Evolutionary conservation across 2,888 invertebrate species (phyloP).

Genomic region (Anthoptus insignis): DNA sequence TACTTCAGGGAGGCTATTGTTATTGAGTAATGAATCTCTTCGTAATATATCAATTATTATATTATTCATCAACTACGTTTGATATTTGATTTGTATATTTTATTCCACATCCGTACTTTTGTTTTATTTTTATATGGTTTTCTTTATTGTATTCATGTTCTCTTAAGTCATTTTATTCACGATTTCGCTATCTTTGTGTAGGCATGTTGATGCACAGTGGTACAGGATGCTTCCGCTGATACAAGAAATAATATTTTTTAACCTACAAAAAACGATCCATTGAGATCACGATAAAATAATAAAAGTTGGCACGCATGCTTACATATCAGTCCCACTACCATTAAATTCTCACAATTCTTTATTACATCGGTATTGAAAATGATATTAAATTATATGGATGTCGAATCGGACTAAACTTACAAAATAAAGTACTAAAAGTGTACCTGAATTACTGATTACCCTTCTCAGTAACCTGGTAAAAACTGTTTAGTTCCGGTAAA

Average conservation of each 20-base stretch:
- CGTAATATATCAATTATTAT: conserved; percentile 79
- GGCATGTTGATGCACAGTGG: conserved; percentile 76
- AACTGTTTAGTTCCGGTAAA: neutral
- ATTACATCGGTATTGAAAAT: conserved; percentile 18
- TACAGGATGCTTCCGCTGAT: conserved; percentile 66
- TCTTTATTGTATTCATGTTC: conserved; percentile 57
- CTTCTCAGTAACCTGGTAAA: conserved; percentile 3
- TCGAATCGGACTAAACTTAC: neutral
- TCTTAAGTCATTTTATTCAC: conserved; percentile 60
- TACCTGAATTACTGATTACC: conserved; percentile 28
- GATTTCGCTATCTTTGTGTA: conserved; percentile 66
- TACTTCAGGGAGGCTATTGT: conserved; percentile 99
- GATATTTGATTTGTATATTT: conserved; percentile 72
- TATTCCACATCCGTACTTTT: conserved; percentile 68
- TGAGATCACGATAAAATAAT: neutral
- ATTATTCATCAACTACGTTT: conserved; percentile 80
- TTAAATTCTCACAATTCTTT: neutral
- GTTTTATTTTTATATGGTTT: conserved; percentile 55
- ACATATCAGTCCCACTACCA: conserved; percentile 43
- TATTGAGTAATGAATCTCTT: conserved; percentile 92
- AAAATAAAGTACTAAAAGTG: neutral
- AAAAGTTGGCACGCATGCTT: conserved; percentile 79
- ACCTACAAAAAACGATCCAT: too few relatives aligned
- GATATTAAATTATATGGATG: conserved; percentile 17
- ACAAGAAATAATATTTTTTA: too few relatives aligned